These are phyloP conservation scores for Andrena dorsata DNA, from an alignment of 2,888 invertebrate genomes.

Conservation along the genomic window DNA sequence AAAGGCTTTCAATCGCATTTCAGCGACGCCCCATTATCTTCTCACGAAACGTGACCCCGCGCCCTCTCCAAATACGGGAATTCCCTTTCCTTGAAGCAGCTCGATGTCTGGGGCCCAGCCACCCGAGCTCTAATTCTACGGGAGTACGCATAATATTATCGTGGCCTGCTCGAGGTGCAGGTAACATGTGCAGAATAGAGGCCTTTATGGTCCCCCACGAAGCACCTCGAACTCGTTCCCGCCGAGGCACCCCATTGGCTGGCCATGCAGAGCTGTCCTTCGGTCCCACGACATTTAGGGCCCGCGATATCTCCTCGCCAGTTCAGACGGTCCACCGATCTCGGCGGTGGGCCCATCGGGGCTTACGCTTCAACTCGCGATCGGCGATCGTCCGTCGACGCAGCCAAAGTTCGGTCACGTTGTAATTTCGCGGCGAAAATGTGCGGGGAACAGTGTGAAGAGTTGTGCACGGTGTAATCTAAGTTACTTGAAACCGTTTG, in stretches of 20 bases:
- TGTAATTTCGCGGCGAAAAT: not conserved
- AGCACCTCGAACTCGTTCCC: constrained; percentile 75
- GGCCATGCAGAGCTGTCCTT: constrained; percentile 65
- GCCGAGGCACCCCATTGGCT: constrained; percentile 71
- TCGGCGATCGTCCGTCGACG: not conserved
- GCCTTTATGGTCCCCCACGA: constrained; percentile 64
- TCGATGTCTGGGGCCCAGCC: constrained; percentile 20
- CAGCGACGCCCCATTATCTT: not conserved
- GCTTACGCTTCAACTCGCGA: not conserved
- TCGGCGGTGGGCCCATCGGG: constrained; percentile 40
- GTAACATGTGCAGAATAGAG: constrained; percentile 42
- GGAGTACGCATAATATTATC: constrained; percentile 59
- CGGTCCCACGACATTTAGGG: constrained; percentile 79
- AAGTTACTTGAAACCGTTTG: not conserved
- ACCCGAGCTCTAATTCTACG: constrained; percentile 32
- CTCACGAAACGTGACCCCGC: constrained; percentile 32
- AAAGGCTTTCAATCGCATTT: not conserved
- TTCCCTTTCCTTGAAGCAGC: constrained; percentile 32
- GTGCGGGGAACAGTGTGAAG: not conserved
- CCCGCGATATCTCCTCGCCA: constrained; percentile 59
- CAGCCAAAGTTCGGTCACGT: not conserved
- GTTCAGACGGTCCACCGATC: constrained; percentile 62
- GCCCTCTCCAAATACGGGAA: not conserved
- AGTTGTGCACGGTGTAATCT: constrained; percentile 1
- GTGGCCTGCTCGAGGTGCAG: constrained; percentile 48